Evolutionary conservation across 2,888 invertebrate genomes (phyloP).

Genomic region (Caenorhabditis imperialis): DNA sequence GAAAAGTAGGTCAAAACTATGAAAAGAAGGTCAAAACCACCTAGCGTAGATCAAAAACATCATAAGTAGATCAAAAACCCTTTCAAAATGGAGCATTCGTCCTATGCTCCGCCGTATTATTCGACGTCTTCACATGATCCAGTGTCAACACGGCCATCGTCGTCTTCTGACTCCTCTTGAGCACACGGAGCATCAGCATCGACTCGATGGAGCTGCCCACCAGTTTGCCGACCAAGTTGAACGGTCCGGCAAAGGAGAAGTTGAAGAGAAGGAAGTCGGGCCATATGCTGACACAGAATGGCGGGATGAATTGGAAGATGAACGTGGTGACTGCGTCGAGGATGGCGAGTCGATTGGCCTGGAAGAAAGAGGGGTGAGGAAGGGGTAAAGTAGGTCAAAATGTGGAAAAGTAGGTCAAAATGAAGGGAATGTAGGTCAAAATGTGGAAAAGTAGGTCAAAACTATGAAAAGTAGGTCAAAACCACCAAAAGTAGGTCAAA

Average conservation of each 20-base stretch:
- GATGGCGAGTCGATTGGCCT: constrained; percentile 12
- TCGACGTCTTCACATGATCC: constrained; percentile 14
- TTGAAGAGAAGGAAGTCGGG: constrained; percentile 27
- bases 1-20: too few species aligned
- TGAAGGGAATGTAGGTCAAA: too few species aligned
- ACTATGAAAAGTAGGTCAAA: too few species aligned
- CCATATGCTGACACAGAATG: constrained; percentile 32
- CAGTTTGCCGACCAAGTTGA: constrained; percentile 33
- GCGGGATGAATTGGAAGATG: constrained; percentile 33
- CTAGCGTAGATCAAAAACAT: too few species aligned
- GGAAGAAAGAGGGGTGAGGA: not conserved
- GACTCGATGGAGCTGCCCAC: constrained; percentile 29
- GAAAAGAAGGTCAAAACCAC: too few species aligned
- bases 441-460: too few species aligned
- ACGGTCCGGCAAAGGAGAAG: constrained; percentile 32
- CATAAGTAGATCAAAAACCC: too few species aligned
- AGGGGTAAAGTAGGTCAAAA: too few species aligned
- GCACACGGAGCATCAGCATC: constrained; percentile 16
- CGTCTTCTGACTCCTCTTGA: constrained; percentile 1
- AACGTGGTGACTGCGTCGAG: constrained; percentile 28
- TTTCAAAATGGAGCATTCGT: too few species aligned
- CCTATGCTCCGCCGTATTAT: too few species aligned
- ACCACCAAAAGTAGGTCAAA: too few species aligned
- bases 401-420: too few species aligned
- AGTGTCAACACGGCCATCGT: constrained; percentile 3